phyloP scores from a whole-genome alignment of 2,888 invertebrate species.

The Odiellus spinosus region DNA sequence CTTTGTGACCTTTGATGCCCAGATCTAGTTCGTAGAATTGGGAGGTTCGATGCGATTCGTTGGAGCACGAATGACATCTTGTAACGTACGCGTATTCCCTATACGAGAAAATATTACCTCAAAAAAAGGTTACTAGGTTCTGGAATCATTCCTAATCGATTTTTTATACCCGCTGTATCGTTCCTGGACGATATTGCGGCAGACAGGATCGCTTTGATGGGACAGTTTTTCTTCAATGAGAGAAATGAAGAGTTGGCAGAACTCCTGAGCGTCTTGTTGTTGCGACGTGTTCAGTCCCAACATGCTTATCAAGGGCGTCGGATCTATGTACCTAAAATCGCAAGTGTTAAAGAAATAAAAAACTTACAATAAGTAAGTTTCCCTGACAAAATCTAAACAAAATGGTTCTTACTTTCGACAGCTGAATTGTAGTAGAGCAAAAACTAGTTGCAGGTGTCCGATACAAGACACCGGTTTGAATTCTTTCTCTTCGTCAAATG shows the following conservation, averaged over 20 bases:
- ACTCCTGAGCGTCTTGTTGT: conserved; percentile 49
- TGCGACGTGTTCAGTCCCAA: conserved; percentile 41
- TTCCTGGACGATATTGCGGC: conserved; percentile 31
- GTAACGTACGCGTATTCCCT: conserved; percentile 37
- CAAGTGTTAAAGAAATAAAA: too few species aligned
- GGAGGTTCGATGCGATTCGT: conserved; percentile 37
- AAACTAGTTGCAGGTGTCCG: conserved; percentile 42
- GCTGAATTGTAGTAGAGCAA: conserved; percentile 42
- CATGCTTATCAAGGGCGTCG: conserved; percentile 39
- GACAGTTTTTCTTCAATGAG: conserved; percentile 39
- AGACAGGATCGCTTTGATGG: conserved; percentile 25
- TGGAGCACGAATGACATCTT: conserved; percentile 37
- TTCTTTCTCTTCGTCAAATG: not conserved
- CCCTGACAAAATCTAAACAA: not conserved
- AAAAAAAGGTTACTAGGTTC: too few species aligned
- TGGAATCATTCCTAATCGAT: too few species aligned
- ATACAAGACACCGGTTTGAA: conserved; percentile 27
- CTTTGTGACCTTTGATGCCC: conserved; percentile 38
- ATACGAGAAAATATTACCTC: too few species aligned
- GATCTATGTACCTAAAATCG: conserved; percentile 39
- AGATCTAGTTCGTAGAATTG: conserved; percentile 44
- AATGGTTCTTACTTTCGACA: conserved; percentile 29
- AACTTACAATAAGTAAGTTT: too few species aligned
- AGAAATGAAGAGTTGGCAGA: conserved; percentile 43
- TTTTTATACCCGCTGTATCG: conserved; percentile 38